A percentile compares a stretch with the other conserved stretches of the same genome.
These are phyloP conservation scores for Chelon labrosus DNA, from an alignment of 2,797 vertebrate species.

Conservation along the genomic window DNA sequence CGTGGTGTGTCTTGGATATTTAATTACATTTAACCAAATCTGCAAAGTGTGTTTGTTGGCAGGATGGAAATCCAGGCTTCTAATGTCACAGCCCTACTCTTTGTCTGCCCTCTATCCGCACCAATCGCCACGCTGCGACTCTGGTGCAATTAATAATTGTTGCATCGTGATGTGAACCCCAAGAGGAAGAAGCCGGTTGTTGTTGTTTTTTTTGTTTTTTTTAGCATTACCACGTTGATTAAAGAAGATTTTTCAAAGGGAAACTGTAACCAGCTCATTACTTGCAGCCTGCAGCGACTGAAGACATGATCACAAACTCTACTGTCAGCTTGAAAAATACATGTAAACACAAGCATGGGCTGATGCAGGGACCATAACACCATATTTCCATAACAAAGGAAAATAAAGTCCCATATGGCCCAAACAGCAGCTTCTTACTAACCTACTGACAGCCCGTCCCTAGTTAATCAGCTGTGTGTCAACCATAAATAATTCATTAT, in stretches of 20 bases:
- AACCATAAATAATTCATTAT: slow-evolving; percentile 54
- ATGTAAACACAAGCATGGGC: not conserved
- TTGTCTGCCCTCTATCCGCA: not conserved
- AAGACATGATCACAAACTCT: not conserved
- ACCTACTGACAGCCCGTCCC: slow-evolving; percentile 20
- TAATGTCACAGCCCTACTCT: no score
- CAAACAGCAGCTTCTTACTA: slow-evolving; percentile 20
- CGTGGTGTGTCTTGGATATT: no score
- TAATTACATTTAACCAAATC: no score
- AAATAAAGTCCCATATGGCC: slow-evolving; percentile 20
- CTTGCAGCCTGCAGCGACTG: not conserved
- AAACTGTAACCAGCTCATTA: slow-evolving; percentile 1
- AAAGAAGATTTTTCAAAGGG: slow-evolving; percentile 2
- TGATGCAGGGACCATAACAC: slow-evolving; percentile 7
- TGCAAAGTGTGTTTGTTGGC: no score
- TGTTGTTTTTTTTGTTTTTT: not conserved
- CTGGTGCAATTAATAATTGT: not conserved
- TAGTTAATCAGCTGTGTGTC: slow-evolving; percentile 36
- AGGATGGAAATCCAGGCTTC: no score
- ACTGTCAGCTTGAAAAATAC: not conserved
- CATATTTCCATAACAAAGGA: slow-evolving; percentile 38
- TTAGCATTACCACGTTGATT: not conserved
- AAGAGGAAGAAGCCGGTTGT: not conserved
- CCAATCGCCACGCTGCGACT: not conserved
- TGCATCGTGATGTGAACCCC: slow-evolving; percentile 1